Base-by-base conservation (phyloP, 2,888 invertebrate species). In the Eupithecia vulgata region DNA sequence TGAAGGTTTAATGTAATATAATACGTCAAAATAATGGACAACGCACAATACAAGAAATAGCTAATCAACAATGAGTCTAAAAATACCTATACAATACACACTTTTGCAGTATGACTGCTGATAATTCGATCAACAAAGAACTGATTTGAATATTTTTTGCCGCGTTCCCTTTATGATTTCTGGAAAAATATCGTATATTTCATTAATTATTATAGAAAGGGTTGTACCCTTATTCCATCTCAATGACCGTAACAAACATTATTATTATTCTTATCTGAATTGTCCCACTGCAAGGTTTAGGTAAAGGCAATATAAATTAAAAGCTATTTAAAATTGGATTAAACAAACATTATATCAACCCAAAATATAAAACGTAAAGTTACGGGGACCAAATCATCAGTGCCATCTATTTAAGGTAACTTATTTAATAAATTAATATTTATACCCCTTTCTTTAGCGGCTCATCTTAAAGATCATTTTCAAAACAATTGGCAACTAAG, bases 381-480 rank as follows among this genome's bases (percentile, higher is more conserved):
- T 86, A 84, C 85, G 89, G 91, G 87, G 92, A 91, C 91, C 92
- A 91, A 84, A 83, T 86, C 83, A 85, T 82, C 84, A 77, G 90
- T 90, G 90, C 90, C 91, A 90, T 91, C 85, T 89, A 86, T 84
- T 82, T 88, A 86, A 84, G 82, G 79, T 77, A 81, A 78, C 79
- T 82, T 80, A 76, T 72, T 74, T 77, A 76, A 74, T 76, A 75
- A 71, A 70, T 65, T 68, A 70, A 72, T 72, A 73, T 70, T 70
- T 70, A 75, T 71, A 66, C 52, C 61, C 40, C 45, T 40, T 70
- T 68, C 57, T 70, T 71, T 52, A 66, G 25, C 73, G 67, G 70
- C 64, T 73, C 67, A 67, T 62, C 67, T 40, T 61, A 15, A 65
- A 65, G 59, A 42, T 68, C 59, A 61, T 74, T 71, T 69, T 62